Percentiles rank a stretch among this genome's conserved stretches.
phyloP scores from a whole-genome alignment of 2,113 vertebrate genomes.

The Neomonachus schauinslandi region DNA sequence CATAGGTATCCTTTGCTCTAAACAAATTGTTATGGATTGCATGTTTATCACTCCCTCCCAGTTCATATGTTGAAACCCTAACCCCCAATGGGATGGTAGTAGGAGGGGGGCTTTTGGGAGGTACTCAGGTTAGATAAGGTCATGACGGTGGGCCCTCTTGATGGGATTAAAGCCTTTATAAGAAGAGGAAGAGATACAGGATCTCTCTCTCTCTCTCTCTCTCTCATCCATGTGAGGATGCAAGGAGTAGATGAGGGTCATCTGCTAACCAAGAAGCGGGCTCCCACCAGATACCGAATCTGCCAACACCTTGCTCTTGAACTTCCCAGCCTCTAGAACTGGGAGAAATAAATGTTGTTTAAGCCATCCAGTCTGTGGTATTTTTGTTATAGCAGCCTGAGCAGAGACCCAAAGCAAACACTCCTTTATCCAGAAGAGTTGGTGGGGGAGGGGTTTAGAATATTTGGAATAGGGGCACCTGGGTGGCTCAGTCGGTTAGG shows the following conservation, averaged over 20 bases:
- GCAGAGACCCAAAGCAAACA: not conserved
- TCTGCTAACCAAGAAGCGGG: not conserved
- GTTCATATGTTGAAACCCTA: not conserved
- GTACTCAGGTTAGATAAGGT: not conserved
- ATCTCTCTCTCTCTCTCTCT: not conserved
- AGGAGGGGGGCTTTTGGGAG: not conserved
- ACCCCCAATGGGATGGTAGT: not conserved
- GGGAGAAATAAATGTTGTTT: not conserved
- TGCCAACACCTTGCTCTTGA: not conserved
- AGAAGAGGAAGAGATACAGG: not conserved
- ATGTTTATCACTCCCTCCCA: not conserved
- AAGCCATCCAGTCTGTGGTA: not conserved
- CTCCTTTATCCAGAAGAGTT: not conserved
- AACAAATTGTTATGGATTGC: not conserved
- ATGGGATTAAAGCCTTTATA: not conserved
- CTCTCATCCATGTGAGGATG: not conserved
- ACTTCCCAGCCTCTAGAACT: not conserved
- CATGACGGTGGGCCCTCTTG: not conserved
- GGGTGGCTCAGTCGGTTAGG: too few species aligned
- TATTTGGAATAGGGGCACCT: too few species aligned
- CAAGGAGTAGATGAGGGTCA: not conserved
- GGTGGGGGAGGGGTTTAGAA: too few species aligned
- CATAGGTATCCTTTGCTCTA: not conserved
- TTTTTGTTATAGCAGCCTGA: not conserved
- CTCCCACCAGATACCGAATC: not conserved